Conservation (phyloP, 2,888 invertebrate species). For the Ormyrus labotus region DNA sequence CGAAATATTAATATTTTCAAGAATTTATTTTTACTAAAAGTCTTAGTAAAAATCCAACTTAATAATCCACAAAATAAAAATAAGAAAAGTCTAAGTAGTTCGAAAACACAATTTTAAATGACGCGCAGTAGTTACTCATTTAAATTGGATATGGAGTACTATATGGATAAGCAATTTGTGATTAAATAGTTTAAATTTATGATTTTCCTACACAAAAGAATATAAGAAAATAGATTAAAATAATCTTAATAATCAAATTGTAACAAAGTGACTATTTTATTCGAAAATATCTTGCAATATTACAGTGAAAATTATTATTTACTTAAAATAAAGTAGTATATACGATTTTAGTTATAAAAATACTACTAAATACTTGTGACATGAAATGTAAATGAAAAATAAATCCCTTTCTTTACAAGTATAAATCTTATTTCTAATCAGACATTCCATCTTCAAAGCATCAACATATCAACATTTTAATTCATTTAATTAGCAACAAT, state of each 20-base stretch:
- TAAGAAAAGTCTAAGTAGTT: no score
- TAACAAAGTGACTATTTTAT: slow-evolving; percentile 34
- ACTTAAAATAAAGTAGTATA: slow-evolving; percentile 9
- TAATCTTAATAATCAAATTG: slow-evolving; percentile 25
- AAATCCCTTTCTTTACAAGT: slow-evolving; percentile 24
- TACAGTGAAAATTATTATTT: slow-evolving; percentile 5
- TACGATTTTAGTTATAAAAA: slow-evolving; percentile 20
- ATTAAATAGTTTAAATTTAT: not conserved
- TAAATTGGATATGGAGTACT: not conserved
- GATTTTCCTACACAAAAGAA: not conserved
- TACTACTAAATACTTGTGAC: slow-evolving; percentile 22
- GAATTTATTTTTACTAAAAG: not conserved
- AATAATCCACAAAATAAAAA: not conserved
- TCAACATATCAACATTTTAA: slow-evolving; percentile 5
- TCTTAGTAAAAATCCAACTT: not conserved
- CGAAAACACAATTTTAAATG: not conserved
- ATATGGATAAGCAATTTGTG: slow-evolving; percentile 2
- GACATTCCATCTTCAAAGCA: not conserved
- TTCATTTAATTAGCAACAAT: slow-evolving; percentile 8
- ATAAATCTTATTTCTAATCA: slow-evolving; percentile 22
- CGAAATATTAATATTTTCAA: slow-evolving; percentile 15
- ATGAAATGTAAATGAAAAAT: slow-evolving; percentile 21
- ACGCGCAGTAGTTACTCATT: slow-evolving; percentile 7
- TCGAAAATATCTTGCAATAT: slow-evolving; percentile 27
- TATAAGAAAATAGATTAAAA: not conserved